Base-by-base conservation (phyloP, 1,140 invertebrate species). In the Acromyrmex charruanus region DNA sequence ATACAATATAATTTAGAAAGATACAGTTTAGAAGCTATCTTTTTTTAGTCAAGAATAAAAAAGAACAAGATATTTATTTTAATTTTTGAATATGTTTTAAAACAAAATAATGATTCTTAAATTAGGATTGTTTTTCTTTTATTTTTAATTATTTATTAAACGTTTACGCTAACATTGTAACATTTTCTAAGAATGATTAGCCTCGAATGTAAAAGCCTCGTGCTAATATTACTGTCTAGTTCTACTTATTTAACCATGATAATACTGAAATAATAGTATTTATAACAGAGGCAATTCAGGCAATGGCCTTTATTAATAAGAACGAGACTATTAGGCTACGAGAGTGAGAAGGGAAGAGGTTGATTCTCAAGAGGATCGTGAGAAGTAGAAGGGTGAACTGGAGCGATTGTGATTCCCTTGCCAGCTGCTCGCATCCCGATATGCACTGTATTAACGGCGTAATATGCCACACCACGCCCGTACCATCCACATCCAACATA, bases 391-490 rank as follows among this genome's bases (percentile, higher is more conserved):
- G 68, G 25, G 58, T 12, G 35, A 75, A 71, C 25, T 58, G 25
- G 61, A 65, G 72, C 14, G 86, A 69, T 90, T 93, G 89, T 91
- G 93, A 94, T 94, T 94, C 92, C 79, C 92, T 92, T 85, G 85
- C 90, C 93, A 94, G 92, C 92, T 94, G 92, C 85, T 91, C 85
- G 87, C 86, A 84, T 92, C 87, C 91, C 91, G 93, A 94, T 94
- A 94, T 92, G 92, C 92, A 91, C 89, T 94, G 91, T 94, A 94
- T 94, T 94, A 94, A 94, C 91, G 88, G 88, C 92, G 91, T 94
- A 93, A 94, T 94, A 94, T 93, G 89, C 92, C 87, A 65, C 92
- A 92, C 92, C 93, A 93, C 87, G 89, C 85, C 91, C 90, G 66
- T 85, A 89, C 85, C 90, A 90, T 65, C 89, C 84, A 89, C 88